Percentiles rank a stretch among this genome's conserved stretches.
phyloP scores from a whole-genome alignment of 2,113 vertebrate species.

The Gnathonemus longibarbis region DNA sequence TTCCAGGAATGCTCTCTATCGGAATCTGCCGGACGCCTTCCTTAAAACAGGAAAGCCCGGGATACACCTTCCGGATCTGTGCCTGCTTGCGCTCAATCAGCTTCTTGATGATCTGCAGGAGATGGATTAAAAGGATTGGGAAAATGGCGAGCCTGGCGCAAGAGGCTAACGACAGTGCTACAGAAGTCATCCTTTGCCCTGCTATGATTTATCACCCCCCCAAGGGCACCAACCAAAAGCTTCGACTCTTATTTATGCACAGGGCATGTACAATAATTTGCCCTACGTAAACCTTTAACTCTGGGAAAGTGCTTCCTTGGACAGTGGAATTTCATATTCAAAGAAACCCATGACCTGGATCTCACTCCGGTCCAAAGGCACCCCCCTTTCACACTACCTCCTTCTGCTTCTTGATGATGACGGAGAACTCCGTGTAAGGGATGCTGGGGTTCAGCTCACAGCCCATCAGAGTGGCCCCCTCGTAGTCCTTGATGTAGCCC shows the following conservation, averaged over 20 bases:
- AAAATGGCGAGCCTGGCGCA: not conserved
- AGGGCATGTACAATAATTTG: not conserved
- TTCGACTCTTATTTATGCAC: not conserved
- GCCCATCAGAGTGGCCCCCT: slow-evolving; percentile 96
- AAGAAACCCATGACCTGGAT: not conserved
- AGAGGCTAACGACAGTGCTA: not conserved
- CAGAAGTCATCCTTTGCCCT: not conserved
- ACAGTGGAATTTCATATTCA: not conserved
- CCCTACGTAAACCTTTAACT: not conserved
- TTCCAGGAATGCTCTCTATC: slow-evolving; percentile 97
- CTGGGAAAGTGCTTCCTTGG: not conserved
- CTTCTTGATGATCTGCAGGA: slow-evolving; percentile 93
- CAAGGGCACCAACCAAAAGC: not conserved
- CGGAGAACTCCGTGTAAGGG: slow-evolving; percentile 95
- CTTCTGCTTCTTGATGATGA: slow-evolving; percentile 99
- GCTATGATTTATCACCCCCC: not conserved
- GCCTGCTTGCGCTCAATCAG: slow-evolving; percentile 97
- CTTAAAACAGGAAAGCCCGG: slow-evolving; percentile 97
- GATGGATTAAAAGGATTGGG: not conserved
- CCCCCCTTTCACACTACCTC: slow-evolving; percentile 64
- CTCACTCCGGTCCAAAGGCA: not conserved
- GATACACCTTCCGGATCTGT: slow-evolving; percentile 96
- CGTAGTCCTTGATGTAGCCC: slow-evolving; percentile 98
- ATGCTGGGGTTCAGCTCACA: slow-evolving; percentile 95
- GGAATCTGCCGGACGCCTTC: slow-evolving; percentile 97